Evolutionary conservation across 1,140 invertebrate genomes (phyloP).

Genomic region (Drosophila bocqueti): DNA sequence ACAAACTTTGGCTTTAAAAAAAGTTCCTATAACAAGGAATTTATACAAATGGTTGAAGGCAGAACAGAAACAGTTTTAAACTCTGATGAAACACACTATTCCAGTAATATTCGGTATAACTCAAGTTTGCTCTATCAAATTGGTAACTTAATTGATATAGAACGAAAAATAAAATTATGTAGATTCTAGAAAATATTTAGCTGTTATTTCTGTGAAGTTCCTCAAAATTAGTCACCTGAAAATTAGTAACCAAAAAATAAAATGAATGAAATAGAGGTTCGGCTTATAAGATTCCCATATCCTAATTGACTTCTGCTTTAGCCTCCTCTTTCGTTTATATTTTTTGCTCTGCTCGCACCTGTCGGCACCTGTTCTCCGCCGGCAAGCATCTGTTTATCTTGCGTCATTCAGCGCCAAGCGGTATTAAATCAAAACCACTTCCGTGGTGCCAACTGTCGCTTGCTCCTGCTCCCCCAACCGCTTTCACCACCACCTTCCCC

Average conservation of each 20-base stretch:
- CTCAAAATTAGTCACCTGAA: not conserved
- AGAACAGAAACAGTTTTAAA: not conserved
- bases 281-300: slow-evolving; percentile 15
- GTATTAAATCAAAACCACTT: slow-evolving; percentile 82
- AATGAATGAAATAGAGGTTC: not conserved
- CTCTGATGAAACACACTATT: no score
- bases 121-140: not conserved
- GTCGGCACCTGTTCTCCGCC: slow-evolving; percentile 67
- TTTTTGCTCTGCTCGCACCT: slow-evolving; percentile 51
- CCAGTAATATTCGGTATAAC: no score
- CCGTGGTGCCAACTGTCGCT: slow-evolving; percentile 66
- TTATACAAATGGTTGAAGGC: not conserved
- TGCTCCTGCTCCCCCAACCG: not conserved
- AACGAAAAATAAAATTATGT: not conserved
- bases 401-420: slow-evolving; percentile 63
- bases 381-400: slow-evolving; percentile 69
- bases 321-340: slow-evolving; percentile 37
- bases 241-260: not conserved
- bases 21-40: not conserved
- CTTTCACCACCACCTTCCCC: slow-evolving; percentile 22
- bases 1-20: not conserved
- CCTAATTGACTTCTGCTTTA: slow-evolving; percentile 38
- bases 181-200: not conserved
- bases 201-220: not conserved
- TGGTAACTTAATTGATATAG: not conserved